Conservation (phyloP, 2,113 vertebrate species). For the Scopus umbretta region DNA sequence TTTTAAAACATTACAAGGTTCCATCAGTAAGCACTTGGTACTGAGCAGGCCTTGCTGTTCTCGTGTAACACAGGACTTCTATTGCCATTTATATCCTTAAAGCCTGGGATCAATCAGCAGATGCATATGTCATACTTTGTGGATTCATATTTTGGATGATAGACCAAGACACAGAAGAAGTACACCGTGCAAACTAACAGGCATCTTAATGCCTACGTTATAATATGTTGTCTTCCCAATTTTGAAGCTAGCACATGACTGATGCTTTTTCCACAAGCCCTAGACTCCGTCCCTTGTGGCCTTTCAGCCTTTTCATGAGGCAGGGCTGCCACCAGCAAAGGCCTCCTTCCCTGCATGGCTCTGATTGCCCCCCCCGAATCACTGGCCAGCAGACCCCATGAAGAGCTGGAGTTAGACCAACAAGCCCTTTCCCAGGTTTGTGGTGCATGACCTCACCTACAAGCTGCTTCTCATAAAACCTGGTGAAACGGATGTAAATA, state of each 20-base stretch:
- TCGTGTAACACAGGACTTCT: neutral
- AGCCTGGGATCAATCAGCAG: neutral
- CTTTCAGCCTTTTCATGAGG: neutral
- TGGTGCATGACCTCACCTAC: neutral
- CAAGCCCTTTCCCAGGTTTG: neutral
- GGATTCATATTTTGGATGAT: neutral
- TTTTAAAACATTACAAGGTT: neutral
- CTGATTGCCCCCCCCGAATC: neutral
- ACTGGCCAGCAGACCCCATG: neutral
- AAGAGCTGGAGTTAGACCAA: neutral
- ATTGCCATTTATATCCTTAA: neutral
- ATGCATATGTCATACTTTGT: too few relatives aligned
- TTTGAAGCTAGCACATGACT: neutral
- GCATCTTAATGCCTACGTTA: too few relatives aligned
- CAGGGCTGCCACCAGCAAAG: fast-evolving
- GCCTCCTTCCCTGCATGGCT: neutral
- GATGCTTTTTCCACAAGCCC: neutral
- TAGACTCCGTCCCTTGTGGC: neutral
- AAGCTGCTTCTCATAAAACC: neutral
- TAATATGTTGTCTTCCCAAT: neutral
- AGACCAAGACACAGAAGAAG: neutral
- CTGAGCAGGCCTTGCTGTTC: neutral
- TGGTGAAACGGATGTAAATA: neutral
- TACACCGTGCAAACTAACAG: neutral
- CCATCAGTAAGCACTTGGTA: neutral